phyloP scores from a whole-genome alignment of 2,888 invertebrate species.

The Apotomis turbidana region DNA sequence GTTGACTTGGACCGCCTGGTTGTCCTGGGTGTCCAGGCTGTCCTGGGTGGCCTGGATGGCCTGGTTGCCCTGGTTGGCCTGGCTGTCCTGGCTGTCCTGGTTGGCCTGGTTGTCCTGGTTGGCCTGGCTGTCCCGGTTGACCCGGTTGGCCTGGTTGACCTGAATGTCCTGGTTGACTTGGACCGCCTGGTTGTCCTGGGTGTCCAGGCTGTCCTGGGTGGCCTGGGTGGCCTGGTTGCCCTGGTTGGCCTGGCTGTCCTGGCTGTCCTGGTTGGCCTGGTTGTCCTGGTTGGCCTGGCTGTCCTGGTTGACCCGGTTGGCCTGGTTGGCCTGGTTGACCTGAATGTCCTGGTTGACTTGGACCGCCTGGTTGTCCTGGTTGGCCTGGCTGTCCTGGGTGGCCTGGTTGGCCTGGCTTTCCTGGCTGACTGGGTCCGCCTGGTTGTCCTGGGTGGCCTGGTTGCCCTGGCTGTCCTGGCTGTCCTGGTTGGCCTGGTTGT shows the following conservation, averaged over 20 bases:
- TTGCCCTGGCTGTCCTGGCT: background rate
- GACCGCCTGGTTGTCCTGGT: background rate
- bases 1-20: background rate
- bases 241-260: background rate
- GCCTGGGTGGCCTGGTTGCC: background rate
- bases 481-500: background rate
- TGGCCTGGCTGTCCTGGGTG: background rate
- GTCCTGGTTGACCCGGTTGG: background rate
- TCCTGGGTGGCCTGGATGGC: no score
- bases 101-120: no score
- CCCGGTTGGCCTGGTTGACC: conserved; percentile 4
- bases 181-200: conserved; percentile 3
- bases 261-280: background rate
- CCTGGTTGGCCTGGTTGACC: background rate
- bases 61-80: no score
- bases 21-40: background rate
- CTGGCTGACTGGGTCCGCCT: background rate
- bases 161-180: conserved; percentile 13
- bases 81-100: no score
- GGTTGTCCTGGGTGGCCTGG: conserved; percentile 9
- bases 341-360: conserved; percentile 15
- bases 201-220: background rate
- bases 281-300: background rate
- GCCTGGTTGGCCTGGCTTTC: background rate
- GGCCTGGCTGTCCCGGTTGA: background rate